Evolutionary conservation across 35 echinoderm and acorn worm genomes (phyloP), one percentile per base, ranked within the genome.

Genomic region (Hemicentrotus pulcherrimus): DNA sequence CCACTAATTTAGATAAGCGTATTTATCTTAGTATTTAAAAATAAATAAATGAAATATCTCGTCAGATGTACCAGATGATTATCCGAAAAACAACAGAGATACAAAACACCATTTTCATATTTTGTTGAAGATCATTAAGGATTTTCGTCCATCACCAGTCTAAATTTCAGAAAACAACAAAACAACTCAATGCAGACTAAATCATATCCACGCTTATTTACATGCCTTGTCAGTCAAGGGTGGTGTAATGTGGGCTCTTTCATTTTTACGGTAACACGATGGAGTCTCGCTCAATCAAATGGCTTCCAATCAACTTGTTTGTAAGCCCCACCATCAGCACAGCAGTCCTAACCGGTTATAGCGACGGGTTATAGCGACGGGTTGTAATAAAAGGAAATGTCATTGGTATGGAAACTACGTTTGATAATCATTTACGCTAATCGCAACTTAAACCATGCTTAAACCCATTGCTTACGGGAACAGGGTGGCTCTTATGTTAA

Each of bases 321-420:
- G 65, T 78, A n/a, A 78, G 65, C 22, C 5, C 4, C 65, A 78
- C 28, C 65, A 22, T 28, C 65, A 24, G 24, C 65, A 22, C 65
- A 78, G 65, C 65, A 78, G 65, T 78, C 65, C 7, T 78, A 78
- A 28, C 18, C 19, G 65, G 24, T 78, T 28, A 78, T 28, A 78
- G 65, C 65, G 65, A 78, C 65, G 65, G 65, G 65, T 78, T 78
- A 22, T 78, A 78, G n/a, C n/a, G 65, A 78, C 65, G 65, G 65
- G 65, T 78, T 78, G 65, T 78, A 78, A 78, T 78, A 78, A 78
- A 78, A 78, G 65, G 65, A 78, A 78, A 78, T 78, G n/a, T n/a
- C 65, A 28, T 78, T 28, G 6, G 65, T 78, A 78, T 78, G 65
- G 19, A 78, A 78, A 78, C 65, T 78, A n/a, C 22, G 65, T 78